These are phyloP conservation scores for Pemphredon lugubris DNA, from an alignment of 2,888 invertebrate species.

Conservation along the genomic window DNA sequence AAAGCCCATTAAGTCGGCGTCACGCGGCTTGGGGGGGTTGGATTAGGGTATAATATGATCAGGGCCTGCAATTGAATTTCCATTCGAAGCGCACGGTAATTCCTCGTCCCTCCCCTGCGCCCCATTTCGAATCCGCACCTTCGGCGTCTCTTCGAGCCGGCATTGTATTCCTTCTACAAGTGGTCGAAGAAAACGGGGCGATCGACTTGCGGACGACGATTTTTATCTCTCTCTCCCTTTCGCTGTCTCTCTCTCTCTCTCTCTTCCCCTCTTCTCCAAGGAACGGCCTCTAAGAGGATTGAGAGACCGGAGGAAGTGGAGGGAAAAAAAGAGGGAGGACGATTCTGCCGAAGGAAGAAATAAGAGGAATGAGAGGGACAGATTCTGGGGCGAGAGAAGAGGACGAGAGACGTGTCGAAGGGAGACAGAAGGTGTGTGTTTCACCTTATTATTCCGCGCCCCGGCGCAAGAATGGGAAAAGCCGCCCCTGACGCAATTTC, in stretches of 20 bases:
- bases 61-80: conserved; percentile 63
- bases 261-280: not conserved
- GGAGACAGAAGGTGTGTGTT: conserved; percentile 6
- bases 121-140: conserved; percentile 7
- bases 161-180: conserved; percentile 50
- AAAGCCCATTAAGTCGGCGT: conserved; percentile 64
- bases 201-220: conserved; percentile 17
- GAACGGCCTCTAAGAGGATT: not conserved
- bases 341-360: not conserved
- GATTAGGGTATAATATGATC: conserved; percentile 68
- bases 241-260: not conserved
- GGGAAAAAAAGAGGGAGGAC: not conserved
- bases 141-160: conserved; percentile 36
- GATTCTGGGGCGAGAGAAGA: not conserved
- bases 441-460: conserved; percentile 49
- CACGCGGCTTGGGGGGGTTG: conserved; percentile 46
- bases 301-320: not conserved
- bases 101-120: conserved; percentile 21
- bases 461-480: conserved; percentile 34
- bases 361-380: conserved; percentile 2
- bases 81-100: conserved; percentile 56
- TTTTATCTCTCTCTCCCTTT: conserved; percentile 5
- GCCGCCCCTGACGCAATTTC: conserved; percentile 57
- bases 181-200: conserved; percentile 39
- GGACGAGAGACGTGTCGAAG: not conserved